These are phyloP conservation scores for Parapristionchus giblindavisi DNA, from an alignment of 2,888 invertebrate genomes.

Conservation along the genomic window DNA sequence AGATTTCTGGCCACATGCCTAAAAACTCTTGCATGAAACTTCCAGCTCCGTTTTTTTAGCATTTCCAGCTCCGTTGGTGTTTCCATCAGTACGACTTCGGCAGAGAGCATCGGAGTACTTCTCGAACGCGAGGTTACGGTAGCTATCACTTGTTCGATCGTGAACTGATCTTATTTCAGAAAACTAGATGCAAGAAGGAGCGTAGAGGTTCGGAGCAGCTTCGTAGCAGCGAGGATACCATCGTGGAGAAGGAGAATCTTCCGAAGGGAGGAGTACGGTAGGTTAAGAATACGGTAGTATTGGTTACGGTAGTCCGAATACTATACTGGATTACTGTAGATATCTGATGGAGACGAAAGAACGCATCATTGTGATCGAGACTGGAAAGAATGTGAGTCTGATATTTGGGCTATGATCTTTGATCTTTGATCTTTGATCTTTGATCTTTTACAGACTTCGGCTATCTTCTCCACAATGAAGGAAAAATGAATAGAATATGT, in stretches of 20 bases:
- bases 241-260: constrained; percentile 15
- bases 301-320: too few relatives aligned
- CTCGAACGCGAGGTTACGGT: too few relatives aligned
- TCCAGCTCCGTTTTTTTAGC: too few relatives aligned
- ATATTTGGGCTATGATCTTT: too few relatives aligned
- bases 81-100: background rate
- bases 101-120: background rate
- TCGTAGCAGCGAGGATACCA: constrained; percentile 20
- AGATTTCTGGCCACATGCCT: background rate
- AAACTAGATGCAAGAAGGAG: too few relatives aligned
- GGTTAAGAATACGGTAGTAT: background rate
- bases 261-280: constrained; percentile 29
- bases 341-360: constrained; percentile 11
- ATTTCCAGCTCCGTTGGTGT: background rate
- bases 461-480: constrained; percentile 23
- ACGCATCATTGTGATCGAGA: constrained; percentile 22
- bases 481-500: too few relatives aligned
- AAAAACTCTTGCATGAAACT: background rate
- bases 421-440: too few relatives aligned
- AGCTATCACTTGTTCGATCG: too few relatives aligned
- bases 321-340: constrained; percentile 7
- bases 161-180: too few relatives aligned
- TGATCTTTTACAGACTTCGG: constrained; percentile 1
- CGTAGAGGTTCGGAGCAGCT: too few relatives aligned
- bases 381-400: background rate